phyloP scores from a whole-genome alignment of 2,797 vertebrate species.

The Gouania willdenowi region DNA sequence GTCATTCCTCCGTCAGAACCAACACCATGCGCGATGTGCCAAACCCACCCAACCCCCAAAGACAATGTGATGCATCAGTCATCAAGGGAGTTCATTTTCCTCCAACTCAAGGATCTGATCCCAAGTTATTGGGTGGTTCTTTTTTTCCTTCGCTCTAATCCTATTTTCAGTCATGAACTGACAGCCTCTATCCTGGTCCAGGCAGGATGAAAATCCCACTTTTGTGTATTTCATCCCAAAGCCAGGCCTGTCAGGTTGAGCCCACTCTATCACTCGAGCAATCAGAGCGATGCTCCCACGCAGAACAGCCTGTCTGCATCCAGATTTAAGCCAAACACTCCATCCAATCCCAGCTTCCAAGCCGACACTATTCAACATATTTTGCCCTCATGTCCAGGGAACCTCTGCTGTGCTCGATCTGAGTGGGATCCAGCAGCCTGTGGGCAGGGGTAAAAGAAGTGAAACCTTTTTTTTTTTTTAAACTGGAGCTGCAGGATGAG shows the following conservation, averaged over 20 bases:
- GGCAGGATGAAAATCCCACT: conserved; percentile 34
- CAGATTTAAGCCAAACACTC: conserved; percentile 21
- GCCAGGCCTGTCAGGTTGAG: conserved; percentile 40
- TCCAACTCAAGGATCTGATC: conserved; percentile 22
- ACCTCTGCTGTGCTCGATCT: conserved; percentile 20
- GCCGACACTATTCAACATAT: conserved; percentile 11
- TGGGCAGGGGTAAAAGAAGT: conserved; percentile 20
- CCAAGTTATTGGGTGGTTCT: conserved; percentile 34
- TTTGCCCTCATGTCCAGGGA: conserved; percentile 36
- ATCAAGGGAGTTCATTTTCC: conserved; percentile 22
- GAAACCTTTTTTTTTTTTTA: conserved; percentile 25
- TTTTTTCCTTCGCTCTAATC: conserved; percentile 46
- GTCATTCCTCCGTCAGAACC: conserved; percentile 43
- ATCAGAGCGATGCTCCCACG: conserved; percentile 36
- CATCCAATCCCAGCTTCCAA: conserved; percentile 8
- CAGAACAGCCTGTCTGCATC: conserved; percentile 28
- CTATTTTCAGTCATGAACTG: conserved; percentile 38
- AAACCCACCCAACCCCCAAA: conserved; percentile 31
- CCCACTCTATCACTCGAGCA: conserved; percentile 45
- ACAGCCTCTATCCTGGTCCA: conserved; percentile 27
- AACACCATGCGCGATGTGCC: conserved; percentile 12
- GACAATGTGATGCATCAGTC: conserved; percentile 47
- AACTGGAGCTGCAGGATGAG: conserved; percentile 51
- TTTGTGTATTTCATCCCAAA: conserved; percentile 29
- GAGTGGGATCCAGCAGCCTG: conserved; percentile 25